Evolutionary conservation across 2,113 vertebrate genomes (phyloP), one percentile per base, ranked within the genome.

Genomic region (Probosciger aterrimus): DNA sequence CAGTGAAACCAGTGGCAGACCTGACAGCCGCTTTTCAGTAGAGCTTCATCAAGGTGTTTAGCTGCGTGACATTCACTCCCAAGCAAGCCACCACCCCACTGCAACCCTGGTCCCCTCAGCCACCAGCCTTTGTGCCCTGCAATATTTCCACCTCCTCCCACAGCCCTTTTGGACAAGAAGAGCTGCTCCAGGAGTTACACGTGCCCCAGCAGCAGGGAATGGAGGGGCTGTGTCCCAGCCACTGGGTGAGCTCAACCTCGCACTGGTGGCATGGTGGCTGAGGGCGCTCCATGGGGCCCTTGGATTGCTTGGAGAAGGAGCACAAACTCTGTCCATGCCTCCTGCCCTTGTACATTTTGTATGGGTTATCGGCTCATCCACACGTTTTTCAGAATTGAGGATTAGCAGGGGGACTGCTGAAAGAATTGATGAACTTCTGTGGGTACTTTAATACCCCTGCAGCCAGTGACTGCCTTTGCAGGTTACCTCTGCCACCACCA

Each of bases 231-330:
- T 4, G 2, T 50, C 25, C 33, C 24, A 31, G 41, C 41, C 35
- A 62, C 19, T 0, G 4, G 17, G 18, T 1, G 4, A 87, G 10
- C 41, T 75, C 86, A 74, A 1, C 6, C 30, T 23, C 39, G 30
- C 1, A 3, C 64, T 10, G 13, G 25, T 63, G 41, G 10, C 0
- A 0, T 31, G 60, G 14, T 23, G 49, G 27, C 59, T 1, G 1
- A 15, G 2, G 50, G 30, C 0, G 18, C 10, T 85, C 47, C 31
- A 17, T 23, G 35, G 31, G 18, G 14, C 55, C n/a, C 43, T 68
- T 55, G 47, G 53, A 31, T 18, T 86, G 28, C 55, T 18, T 75
- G 41, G 70, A 74, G 71, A 62, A 43, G 27, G 16, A 82, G 27
- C 37, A 67, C 46, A 90, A 59, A 57, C 27, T 52, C 50, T 43